Conservation (phyloP, 2,113 vertebrate species). For the Heptranchias perlo region DNA sequence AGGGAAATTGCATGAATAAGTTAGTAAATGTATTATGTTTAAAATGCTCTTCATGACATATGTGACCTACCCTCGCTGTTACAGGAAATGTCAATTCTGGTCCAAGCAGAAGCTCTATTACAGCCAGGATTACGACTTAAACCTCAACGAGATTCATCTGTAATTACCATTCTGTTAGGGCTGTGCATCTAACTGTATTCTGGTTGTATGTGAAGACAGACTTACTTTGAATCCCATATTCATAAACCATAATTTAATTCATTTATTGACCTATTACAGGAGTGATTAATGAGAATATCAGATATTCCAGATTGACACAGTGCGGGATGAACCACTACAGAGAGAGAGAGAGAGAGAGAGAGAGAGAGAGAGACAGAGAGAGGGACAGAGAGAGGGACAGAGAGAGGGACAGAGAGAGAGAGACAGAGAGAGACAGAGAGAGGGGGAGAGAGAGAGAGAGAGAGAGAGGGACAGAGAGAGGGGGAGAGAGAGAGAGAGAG, state of each 20-base stretch:
- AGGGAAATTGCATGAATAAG: not conserved
- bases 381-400: not conserved
- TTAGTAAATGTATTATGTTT: not conserved
- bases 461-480: not conserved
- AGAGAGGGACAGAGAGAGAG: not conserved
- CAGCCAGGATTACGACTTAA: not conserved
- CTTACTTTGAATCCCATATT: not conserved
- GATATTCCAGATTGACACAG: not conserved
- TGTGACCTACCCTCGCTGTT: not conserved
- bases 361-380: no score
- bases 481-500: not conserved
- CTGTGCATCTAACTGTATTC: not conserved
- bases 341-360: not conserved
- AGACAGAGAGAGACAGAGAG: not conserved
- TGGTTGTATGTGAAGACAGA: not conserved
- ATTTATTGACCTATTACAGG: not conserved
- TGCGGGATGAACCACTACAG: not conserved
- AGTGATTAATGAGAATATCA: not conserved
- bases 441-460: no score
- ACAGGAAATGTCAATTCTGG: not conserved
- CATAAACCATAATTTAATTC: not conserved
- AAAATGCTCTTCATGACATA: not conserved
- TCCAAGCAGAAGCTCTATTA: not conserved
- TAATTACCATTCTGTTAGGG: not conserved
- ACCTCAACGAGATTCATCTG: not conserved